Percentiles rank a stretch among this genome's conserved stretches.
These are phyloP conservation scores for Pangasius mekongensis DNA, from an alignment of 2,797 vertebrate species.

Conservation along the genomic window DNA sequence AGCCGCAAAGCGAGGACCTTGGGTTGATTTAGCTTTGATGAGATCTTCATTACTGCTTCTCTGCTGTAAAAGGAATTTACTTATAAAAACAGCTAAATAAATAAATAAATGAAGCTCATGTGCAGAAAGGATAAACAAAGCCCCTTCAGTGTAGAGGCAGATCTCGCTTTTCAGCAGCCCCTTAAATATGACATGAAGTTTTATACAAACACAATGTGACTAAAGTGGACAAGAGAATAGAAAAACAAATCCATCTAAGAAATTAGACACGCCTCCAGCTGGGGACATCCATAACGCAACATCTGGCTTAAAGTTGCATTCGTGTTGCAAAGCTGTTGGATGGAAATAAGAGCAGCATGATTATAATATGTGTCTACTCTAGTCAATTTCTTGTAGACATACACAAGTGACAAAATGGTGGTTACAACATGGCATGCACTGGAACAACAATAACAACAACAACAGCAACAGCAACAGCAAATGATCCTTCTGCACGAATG, in stretches of 20 bases:
- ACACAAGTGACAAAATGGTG: neutral
- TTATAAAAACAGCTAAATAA: neutral
- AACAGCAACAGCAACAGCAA: neutral
- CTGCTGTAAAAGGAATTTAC: neutral
- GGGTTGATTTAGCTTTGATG: neutral
- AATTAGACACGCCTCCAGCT: constrained; percentile 4
- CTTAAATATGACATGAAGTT: neutral
- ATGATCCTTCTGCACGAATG: neutral
- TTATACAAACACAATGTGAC: neutral
- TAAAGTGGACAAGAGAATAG: neutral
- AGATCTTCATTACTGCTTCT: neutral
- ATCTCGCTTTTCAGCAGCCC: neutral
- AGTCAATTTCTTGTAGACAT: neutral
- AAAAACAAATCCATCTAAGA: neutral
- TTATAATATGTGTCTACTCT: neutral
- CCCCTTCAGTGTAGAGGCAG: neutral
- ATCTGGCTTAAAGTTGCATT: neutral
- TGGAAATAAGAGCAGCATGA: neutral
- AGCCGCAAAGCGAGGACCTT: neutral
- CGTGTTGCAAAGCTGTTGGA: neutral
- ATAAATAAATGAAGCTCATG: neutral
- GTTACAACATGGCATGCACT: neutral
- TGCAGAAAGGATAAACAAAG: neutral
- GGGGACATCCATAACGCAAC: constrained; percentile 5
- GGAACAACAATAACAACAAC: neutral